Conservation (phyloP, 2,797 vertebrate species). For the Pangasius larnaudii region DNA sequence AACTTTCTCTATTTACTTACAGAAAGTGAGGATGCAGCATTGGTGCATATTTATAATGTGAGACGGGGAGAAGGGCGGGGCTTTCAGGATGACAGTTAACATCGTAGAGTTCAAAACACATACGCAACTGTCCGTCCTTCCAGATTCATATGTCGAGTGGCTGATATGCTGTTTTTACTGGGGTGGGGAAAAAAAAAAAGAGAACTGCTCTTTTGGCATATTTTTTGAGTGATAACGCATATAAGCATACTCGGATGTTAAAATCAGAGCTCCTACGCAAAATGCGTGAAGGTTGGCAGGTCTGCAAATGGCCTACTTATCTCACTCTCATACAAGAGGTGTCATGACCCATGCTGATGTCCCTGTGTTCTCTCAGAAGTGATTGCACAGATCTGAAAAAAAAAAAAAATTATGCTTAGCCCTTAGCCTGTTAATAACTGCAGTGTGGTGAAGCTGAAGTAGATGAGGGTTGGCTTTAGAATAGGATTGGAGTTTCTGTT, state of each 20-base stretch:
- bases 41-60: neutral
- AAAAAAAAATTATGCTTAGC: neutral
- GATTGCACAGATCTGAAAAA: neutral
- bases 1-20: neutral
- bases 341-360: neutral
- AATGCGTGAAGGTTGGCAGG: neutral
- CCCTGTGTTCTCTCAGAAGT: slow-evolving; percentile 22
- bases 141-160: neutral
- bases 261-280: neutral
- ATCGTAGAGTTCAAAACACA: neutral
- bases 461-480: slow-evolving; percentile 6
- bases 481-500: neutral
- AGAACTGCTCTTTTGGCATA: neutral
- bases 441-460: neutral
- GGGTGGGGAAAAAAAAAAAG: no score
- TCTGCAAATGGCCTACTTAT: slow-evolving; percentile 2
- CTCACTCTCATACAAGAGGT: neutral
- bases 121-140: neutral
- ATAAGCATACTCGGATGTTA: neutral
- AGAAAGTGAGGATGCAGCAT: neutral
- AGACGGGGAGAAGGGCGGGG: neutral
- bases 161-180: neutral
- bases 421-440: slow-evolving; percentile 9
- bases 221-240: neutral
- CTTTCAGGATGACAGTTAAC: neutral